phyloP scores from a whole-genome alignment of 2,888 invertebrate species.

The Aphodius sticticus region DNA sequence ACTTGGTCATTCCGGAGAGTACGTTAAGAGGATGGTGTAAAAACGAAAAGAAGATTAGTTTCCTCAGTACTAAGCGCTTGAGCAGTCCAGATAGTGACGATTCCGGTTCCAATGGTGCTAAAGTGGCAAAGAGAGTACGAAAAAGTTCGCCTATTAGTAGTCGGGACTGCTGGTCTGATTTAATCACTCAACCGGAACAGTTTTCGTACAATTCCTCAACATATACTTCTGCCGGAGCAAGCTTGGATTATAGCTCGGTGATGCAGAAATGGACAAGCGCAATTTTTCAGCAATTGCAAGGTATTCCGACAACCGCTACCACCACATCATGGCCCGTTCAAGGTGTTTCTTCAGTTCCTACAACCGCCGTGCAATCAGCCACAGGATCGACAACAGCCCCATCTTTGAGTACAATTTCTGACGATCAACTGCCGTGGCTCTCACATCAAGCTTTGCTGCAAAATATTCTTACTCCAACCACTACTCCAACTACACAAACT shows the following conservation, averaged over 20 bases:
- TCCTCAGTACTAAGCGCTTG: constrained; percentile 69
- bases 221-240: not conserved
- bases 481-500: not conserved
- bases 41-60: constrained; percentile 79
- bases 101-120: constrained; percentile 48
- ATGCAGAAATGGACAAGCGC: not conserved
- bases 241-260: not conserved
- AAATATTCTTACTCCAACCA: not conserved
- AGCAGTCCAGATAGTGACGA: constrained; percentile 76
- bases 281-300: not conserved
- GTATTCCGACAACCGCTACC: not conserved
- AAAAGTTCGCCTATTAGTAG: not conserved
- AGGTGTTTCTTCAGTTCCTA: not conserved
- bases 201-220: not conserved
- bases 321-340: not conserved
- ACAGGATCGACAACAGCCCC: not conserved
- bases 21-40: constrained; percentile 90
- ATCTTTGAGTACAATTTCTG: not conserved
- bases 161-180: not conserved
- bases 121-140: not conserved
- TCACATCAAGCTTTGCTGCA: not conserved
- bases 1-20: constrained; percentile 87
- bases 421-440: not conserved
- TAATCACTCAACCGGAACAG: not conserved
- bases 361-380: not conserved